Evolutionary conservation across 2,113 vertebrate species (phyloP).

Genomic region (Melanerpes formicivorus): DNA sequence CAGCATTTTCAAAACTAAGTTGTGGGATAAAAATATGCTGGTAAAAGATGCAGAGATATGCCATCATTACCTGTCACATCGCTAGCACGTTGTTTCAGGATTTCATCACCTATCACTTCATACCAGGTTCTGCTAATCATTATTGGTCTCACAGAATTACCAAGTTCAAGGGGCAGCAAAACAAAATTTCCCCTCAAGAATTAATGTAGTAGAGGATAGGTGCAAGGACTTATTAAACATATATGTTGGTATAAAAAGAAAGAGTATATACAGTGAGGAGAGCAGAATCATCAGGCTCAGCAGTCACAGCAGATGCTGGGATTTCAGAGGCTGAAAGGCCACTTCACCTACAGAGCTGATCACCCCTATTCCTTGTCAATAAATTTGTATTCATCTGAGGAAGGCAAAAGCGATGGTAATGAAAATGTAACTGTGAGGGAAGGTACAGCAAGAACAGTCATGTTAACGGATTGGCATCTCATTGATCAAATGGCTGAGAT

Average conservation of each 20-base stretch:
- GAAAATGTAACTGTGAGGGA: rapidly evolving
- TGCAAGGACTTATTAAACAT: not conserved
- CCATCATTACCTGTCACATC: not conserved
- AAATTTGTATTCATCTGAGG: not conserved
- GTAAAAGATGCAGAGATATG: not conserved
- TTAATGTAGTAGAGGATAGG: not conserved
- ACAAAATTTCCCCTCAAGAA: not conserved
- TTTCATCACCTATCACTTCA: not conserved
- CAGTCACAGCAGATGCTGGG: rapidly evolving
- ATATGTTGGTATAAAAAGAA: not conserved
- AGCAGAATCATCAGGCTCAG: not conserved
- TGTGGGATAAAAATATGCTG: constrained; percentile 28
- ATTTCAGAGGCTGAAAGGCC: not conserved
- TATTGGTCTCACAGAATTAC: not conserved
- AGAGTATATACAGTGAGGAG: rapidly evolving
- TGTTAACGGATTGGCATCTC: not conserved
- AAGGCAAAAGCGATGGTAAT: not conserved
- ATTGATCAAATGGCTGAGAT: not conserved
- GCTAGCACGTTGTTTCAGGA: not conserved
- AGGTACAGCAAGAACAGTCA: not conserved
- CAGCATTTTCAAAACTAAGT: constrained; percentile 15
- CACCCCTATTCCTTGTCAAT: not conserved
- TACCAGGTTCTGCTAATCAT: not conserved
- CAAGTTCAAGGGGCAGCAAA: not conserved
- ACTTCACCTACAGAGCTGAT: not conserved